A percentile compares a stretch with the other conserved stretches of the same genome.
Evolutionary conservation across 1,140 invertebrate genomes (phyloP).

Genomic region (Drosophila lini): DNA sequence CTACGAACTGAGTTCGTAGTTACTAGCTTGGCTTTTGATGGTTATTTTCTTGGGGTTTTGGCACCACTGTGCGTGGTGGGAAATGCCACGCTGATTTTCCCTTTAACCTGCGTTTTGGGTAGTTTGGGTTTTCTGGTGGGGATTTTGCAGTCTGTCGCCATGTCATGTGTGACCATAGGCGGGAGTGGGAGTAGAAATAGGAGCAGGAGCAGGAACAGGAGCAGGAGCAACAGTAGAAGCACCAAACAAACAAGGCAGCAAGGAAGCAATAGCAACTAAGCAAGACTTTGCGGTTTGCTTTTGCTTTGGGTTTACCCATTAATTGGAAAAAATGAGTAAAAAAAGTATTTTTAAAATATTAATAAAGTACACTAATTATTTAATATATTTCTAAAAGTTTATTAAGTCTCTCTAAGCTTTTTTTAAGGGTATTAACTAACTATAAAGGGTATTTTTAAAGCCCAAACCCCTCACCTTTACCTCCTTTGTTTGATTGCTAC

Average conservation of each 20-base stretch:
- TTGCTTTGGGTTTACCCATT: constrained; percentile 1
- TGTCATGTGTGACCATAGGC: constrained; percentile 36
- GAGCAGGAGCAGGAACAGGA: too few species aligned
- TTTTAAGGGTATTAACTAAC: too few species aligned
- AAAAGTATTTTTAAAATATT: neutral
- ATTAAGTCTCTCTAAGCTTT: too few species aligned
- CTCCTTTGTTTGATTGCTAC: constrained; percentile 13
- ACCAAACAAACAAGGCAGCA: neutral
- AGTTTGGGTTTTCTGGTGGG: neutral
- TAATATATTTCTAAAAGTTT: too few species aligned
- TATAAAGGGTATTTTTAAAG: neutral
- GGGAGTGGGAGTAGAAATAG: neutral
- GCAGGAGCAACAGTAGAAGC: neutral
- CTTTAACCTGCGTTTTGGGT: neutral
- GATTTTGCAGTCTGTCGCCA: constrained; percentile 25
- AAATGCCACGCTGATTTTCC: constrained; percentile 28
- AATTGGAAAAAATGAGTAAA: neutral
- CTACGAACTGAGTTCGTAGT: neutral
- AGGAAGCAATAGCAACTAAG: constrained; percentile 15
- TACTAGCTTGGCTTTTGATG: neutral
- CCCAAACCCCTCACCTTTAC: neutral
- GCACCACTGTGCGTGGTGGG: constrained; percentile 2
- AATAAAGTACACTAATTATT: neutral
- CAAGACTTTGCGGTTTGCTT: constrained; percentile 33
- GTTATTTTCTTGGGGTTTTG: neutral